Conservation (phyloP, 1,140 invertebrate genomes). For the Trachymyrmex cornetzi region DNA sequence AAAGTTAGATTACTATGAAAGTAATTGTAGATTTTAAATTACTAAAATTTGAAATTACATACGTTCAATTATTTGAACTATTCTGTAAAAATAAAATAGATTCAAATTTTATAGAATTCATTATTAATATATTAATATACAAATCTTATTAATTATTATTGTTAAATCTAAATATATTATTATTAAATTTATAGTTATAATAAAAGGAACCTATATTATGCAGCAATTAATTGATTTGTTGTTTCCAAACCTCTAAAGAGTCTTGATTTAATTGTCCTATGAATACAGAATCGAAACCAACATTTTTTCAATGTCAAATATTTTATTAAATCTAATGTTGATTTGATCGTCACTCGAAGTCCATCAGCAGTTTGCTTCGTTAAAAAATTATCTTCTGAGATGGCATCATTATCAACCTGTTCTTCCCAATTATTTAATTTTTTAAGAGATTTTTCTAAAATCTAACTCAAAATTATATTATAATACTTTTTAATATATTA, state of each 20-base stretch:
- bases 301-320: neutral
- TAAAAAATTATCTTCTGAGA: neutral
- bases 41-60: too few species aligned
- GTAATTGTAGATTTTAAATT: too few species aligned
- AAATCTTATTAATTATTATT: too few species aligned
- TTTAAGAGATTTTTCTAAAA: neutral
- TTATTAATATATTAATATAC: too few species aligned
- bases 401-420: neutral
- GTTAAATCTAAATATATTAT: too few species aligned
- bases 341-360: neutral
- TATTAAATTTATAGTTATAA: too few species aligned
- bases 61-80: too few species aligned
- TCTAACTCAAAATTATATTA: neutral
- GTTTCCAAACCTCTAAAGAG: neutral
- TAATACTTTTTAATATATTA: neutral
- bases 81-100: too few species aligned
- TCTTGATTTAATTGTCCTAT: neutral
- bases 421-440: slow-evolving; percentile 25
- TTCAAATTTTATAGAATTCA: too few species aligned
- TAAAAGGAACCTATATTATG: too few species aligned
- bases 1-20: too few species aligned
- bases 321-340: neutral
- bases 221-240: too few species aligned
- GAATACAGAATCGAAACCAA: neutral
- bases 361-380: neutral